phyloP scores from a whole-genome alignment of 2,797 vertebrate species.

The Lindbergichthys nudifrons region DNA sequence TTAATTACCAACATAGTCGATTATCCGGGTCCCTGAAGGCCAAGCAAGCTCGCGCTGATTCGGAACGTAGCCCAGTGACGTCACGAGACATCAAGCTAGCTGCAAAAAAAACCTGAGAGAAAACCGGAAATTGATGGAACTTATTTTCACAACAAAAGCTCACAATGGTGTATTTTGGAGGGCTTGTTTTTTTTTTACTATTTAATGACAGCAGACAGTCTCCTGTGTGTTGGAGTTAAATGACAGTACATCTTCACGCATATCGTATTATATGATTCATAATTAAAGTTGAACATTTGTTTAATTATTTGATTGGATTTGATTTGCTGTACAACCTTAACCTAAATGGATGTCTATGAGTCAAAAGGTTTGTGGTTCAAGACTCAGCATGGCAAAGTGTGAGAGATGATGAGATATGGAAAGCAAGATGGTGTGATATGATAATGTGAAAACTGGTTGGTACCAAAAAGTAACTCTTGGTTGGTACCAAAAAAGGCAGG shows the following conservation, averaged over 20 bases:
- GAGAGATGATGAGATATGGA: too few relatives aligned
- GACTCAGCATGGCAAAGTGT: too few relatives aligned
- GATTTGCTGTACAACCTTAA: too few relatives aligned
- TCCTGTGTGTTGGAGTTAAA: not conserved
- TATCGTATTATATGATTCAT: not conserved
- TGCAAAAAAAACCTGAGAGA: fast-evolving
- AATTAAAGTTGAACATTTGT: not conserved
- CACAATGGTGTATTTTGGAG: not conserved
- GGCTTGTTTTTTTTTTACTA: not conserved
- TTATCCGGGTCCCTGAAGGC: constrained; percentile 70
- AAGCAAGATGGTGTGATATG: too few relatives aligned
- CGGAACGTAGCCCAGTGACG: constrained; percentile 70
- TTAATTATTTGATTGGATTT: too few relatives aligned
- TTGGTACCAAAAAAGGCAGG: too few relatives aligned
- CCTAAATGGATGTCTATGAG: too few relatives aligned
- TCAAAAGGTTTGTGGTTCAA: too few relatives aligned
- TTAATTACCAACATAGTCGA: not conserved
- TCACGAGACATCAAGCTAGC: constrained; percentile 55
- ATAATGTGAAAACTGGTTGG: too few relatives aligned
- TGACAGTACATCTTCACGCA: too few relatives aligned
- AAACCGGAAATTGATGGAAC: not conserved
- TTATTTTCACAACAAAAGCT: constrained; percentile 41
- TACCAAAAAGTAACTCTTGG: too few relatives aligned
- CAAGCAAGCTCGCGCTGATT: constrained; percentile 62
- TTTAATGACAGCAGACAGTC: not conserved